Conservation (phyloP, 2,113 vertebrate species). For the Apteryx mantelli region DNA sequence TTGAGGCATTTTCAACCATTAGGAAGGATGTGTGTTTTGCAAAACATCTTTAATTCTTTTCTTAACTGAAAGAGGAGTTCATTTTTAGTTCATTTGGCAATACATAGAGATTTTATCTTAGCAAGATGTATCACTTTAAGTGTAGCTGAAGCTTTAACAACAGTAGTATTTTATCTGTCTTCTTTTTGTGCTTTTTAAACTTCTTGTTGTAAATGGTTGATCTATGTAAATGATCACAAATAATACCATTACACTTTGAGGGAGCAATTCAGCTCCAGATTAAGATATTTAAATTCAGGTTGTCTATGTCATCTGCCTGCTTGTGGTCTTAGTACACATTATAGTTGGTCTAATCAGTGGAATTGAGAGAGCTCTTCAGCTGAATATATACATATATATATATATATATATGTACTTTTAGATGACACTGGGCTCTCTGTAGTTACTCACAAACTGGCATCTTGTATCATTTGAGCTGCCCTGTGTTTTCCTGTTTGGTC, state of each 20-base stretch:
- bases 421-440: rapidly evolving
- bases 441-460: neutral
- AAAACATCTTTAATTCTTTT: neutral
- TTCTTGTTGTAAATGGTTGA: neutral
- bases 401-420: neutral
- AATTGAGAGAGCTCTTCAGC: neutral
- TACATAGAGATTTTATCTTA: neutral
- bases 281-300: neutral
- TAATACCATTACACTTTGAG: neutral
- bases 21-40: neutral
- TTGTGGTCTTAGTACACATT: neutral
- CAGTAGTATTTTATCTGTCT: neutral
- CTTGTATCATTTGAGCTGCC: neutral
- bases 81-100: neutral
- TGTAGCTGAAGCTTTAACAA: neutral
- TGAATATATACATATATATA: neutral
- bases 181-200: neutral
- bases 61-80: neutral
- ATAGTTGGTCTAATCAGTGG: neutral
- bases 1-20: neutral
- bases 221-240: neutral
- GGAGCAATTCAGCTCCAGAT: neutral
- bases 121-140: neutral
- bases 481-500: neutral
- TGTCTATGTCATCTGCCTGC: neutral